phyloP scores from a whole-genome alignment of 1,140 invertebrate species.

The Antheraea pernyi region DNA sequence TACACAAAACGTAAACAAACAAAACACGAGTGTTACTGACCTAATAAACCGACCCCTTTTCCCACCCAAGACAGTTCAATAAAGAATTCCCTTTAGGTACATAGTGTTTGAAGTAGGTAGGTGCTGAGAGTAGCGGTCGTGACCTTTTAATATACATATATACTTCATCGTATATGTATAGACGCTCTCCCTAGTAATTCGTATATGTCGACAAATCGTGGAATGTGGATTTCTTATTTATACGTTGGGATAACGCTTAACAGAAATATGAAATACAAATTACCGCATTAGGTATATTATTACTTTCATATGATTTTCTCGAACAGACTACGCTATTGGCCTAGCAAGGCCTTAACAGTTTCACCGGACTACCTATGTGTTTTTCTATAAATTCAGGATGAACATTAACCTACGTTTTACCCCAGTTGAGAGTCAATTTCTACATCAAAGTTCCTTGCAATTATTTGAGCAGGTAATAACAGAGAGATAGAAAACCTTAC shows the following conservation, averaged over 20 bases:
- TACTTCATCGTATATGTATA: conserved; percentile 52
- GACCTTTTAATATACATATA: conserved; percentile 72
- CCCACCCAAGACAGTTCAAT: conserved; percentile 72
- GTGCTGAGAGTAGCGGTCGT: conserved; percentile 63
- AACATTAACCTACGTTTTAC: too few relatives aligned
- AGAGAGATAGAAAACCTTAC: too few relatives aligned
- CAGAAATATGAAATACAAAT: not conserved
- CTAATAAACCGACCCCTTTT: conserved; percentile 77
- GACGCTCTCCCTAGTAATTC: conserved; percentile 41
- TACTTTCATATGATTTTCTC: too few relatives aligned
- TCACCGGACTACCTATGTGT: too few relatives aligned
- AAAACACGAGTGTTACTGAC: conserved; percentile 75
- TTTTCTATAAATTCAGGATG: too few relatives aligned
- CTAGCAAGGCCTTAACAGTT: too few relatives aligned
- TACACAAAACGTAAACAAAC: conserved; percentile 61
- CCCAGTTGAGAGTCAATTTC: too few relatives aligned
- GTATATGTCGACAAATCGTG: conserved; percentile 45
- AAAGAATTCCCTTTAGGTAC: conserved; percentile 75
- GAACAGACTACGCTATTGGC: too few relatives aligned
- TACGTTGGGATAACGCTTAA: conserved; percentile 21
- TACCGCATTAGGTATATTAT: too few relatives aligned
- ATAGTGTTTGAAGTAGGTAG: conserved; percentile 68
- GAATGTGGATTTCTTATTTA: conserved; percentile 41
- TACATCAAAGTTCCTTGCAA: too few relatives aligned
- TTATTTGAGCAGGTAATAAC: too few relatives aligned